Conservation (phyloP, 1,140 invertebrate species). For the Littorina saxatilis region DNA sequence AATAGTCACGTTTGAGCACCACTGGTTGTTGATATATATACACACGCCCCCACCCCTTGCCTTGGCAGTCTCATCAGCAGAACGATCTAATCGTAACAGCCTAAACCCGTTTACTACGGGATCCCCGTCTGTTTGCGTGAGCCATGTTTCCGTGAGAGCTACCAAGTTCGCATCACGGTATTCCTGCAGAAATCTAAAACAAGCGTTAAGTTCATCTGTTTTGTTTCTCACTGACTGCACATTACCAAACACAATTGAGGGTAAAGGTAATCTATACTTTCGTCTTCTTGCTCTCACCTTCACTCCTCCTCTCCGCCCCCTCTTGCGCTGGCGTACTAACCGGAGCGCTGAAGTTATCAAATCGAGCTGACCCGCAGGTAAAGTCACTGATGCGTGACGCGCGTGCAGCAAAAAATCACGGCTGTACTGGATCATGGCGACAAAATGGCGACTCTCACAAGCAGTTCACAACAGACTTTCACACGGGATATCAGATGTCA, state of each 20-base stretch:
- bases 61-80: slow-evolving; percentile 13
- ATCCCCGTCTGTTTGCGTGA: not conserved
- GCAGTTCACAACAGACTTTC: too few relatives aligned
- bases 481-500: too few relatives aligned
- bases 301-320: not conserved
- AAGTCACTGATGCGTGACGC: not conserved
- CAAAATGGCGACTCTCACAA: too few relatives aligned
- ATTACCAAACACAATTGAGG: not conserved
- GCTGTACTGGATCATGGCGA: too few relatives aligned
- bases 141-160: slow-evolving; percentile 24
- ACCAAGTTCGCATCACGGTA: not conserved
- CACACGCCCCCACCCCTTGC: slow-evolving; percentile 13
- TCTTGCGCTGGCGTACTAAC: not conserved
- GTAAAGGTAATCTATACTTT: not conserved
- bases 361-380: not conserved
- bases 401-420: not conserved
- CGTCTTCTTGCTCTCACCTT: not conserved
- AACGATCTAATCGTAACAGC: not conserved
- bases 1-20: not conserved
- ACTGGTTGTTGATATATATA: not conserved
- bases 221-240: slow-evolving; percentile 18
- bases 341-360: not conserved
- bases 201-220: slow-evolving; percentile 12
- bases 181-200: not conserved
- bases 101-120: not conserved